Evolutionary conservation across 2,113 vertebrate genomes (phyloP).

Genomic region (Caranx ignobilis): DNA sequence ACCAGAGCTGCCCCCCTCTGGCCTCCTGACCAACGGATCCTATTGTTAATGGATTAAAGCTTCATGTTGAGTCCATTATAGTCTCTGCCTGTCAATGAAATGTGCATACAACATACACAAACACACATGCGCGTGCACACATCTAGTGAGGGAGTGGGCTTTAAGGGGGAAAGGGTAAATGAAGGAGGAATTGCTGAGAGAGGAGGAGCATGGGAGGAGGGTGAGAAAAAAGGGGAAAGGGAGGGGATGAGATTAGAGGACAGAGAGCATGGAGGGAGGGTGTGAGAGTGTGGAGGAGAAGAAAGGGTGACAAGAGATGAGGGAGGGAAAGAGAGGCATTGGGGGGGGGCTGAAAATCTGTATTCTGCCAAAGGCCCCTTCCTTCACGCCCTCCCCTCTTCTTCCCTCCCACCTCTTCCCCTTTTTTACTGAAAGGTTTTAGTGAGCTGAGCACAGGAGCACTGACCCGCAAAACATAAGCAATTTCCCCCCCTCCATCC

Average conservation of each 20-base stretch:
- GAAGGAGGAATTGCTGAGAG: conserved; percentile 71
- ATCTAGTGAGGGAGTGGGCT: conserved; percentile 46
- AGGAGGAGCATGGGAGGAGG: conserved; percentile 30
- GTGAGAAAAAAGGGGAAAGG: conserved; percentile 50
- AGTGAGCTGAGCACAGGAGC: conserved; percentile 75
- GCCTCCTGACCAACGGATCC: conserved; percentile 79
- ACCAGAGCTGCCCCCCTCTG: conserved; percentile 30
- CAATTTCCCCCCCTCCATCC: conserved; percentile 49
- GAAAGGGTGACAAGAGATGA: conserved; percentile 71
- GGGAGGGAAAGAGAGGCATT: conserved; percentile 24
- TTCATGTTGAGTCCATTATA: conserved; percentile 84
- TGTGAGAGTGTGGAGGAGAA: conserved; percentile 67
- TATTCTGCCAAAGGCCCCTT: conserved; percentile 71
- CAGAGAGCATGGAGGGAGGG: conserved; percentile 66
- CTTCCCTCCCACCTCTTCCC: conserved; percentile 18
- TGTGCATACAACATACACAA: conserved; percentile 82
- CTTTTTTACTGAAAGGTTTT: conserved; percentile 78
- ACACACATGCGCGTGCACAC: conserved; percentile 72
- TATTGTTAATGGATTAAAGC: conserved; percentile 84
- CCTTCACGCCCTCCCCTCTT: conserved; percentile 46
- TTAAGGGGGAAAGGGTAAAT: conserved; percentile 74
- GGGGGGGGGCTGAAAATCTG: conserved; percentile 45
- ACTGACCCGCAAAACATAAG: conserved; percentile 81
- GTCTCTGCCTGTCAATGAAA: conserved; percentile 83
- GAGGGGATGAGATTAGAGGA: conserved; percentile 72